A percentile compares a stretch with the other conserved stretches of the same genome.
Conservation (phyloP, 2,113 vertebrate genomes). For the Panurus biarmicus region DNA sequence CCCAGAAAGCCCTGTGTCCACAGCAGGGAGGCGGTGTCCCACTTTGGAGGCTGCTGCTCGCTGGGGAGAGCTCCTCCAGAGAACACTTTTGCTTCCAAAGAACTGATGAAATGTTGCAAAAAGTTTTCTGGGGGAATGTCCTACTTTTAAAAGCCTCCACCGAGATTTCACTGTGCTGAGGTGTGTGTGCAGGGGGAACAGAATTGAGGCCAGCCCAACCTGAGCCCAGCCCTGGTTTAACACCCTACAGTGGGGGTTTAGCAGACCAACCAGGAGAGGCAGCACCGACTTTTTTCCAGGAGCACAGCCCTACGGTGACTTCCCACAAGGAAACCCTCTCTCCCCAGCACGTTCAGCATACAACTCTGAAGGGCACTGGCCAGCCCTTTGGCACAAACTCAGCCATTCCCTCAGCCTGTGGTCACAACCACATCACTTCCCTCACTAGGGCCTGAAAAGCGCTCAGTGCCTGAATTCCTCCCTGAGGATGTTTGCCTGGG, state of each 20-base stretch:
- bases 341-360: fast-evolving
- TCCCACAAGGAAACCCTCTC: background rate
- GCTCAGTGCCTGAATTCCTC: background rate
- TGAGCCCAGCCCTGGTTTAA: background rate
- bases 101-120: background rate
- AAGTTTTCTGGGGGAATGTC: conserved; percentile 5
- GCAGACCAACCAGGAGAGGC: background rate
- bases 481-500: background rate
- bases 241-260: background rate
- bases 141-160: conserved; percentile 38
- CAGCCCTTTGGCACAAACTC: background rate
- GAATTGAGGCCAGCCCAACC: background rate
- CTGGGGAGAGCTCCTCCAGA: background rate
- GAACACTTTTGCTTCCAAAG: background rate
- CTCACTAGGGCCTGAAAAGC: background rate
- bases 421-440: background rate
- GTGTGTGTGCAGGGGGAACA: background rate
- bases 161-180: background rate
- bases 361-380: background rate
- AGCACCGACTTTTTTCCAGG: background rate
- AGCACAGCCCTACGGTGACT: background rate
- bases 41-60: conserved; percentile 5
- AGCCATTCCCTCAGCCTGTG: background rate
- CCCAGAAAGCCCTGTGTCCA: background rate
- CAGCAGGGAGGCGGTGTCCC: background rate